phyloP scores from a whole-genome alignment of 1,140 invertebrate genomes.

The Microplitis demolitor region DNA sequence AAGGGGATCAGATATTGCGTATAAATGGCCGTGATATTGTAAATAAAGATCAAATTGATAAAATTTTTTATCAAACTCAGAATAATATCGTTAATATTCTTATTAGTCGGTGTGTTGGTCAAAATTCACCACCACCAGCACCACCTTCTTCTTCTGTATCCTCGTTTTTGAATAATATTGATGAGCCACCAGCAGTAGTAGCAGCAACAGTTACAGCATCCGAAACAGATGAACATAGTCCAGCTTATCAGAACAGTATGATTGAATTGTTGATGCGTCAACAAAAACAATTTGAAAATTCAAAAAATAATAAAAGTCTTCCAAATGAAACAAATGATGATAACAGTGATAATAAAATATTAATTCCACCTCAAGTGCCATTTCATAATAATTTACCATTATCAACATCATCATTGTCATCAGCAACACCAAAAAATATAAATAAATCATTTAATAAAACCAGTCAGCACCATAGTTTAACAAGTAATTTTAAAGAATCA shows the following conservation, averaged over 20 bases:
- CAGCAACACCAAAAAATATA: slow-evolving; percentile 33
- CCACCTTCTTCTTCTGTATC: slow-evolving; percentile 4
- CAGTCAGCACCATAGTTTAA: slow-evolving; percentile 42
- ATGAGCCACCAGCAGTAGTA: no score
- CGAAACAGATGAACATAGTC: slow-evolving; percentile 40
- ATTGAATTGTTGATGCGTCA: slow-evolving; percentile 63
- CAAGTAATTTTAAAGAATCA: slow-evolving; percentile 49
- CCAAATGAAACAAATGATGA: slow-evolving; percentile 28
- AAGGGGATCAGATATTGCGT: slow-evolving; percentile 78
- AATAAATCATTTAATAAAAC: slow-evolving; percentile 23
- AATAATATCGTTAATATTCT: slow-evolving; percentile 62
- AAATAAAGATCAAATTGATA: slow-evolving; percentile 65
- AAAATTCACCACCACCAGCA: slow-evolving; percentile 36
- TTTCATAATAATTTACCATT: slow-evolving; percentile 34
- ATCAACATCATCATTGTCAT: neutral
- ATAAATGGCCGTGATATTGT: slow-evolving; percentile 66
- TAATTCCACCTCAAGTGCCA: slow-evolving; percentile 42
- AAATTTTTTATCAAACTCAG: slow-evolving; percentile 62
- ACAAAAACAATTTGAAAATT: slow-evolving; percentile 36
- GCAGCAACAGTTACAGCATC: no score
- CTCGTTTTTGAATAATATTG: no score
- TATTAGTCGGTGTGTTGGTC: slow-evolving; percentile 60
- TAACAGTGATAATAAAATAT: slow-evolving; percentile 11
- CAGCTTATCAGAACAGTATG: slow-evolving; percentile 63
- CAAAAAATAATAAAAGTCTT: neutral